Evolutionary conservation across 1,140 invertebrate species (phyloP).

Genomic region (Drosophila malerkotliana): DNA sequence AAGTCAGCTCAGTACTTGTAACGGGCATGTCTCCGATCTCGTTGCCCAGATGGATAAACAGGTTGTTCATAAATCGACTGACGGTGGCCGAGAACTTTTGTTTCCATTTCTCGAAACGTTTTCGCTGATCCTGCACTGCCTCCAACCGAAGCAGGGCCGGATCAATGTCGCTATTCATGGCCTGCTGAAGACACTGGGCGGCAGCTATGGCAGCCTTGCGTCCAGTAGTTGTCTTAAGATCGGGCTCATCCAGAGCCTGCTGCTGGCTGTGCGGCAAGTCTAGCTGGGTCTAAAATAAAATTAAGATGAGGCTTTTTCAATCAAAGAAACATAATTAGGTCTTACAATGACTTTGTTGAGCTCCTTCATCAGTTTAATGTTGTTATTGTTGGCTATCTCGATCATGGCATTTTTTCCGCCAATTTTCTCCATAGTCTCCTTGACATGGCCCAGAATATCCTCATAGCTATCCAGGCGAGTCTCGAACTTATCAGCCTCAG

Average conservation of each 20-base stretch:
- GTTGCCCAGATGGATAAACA: conserved; percentile 95
- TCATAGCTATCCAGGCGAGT: conserved; percentile 90
- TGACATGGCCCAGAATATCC: conserved; percentile 91
- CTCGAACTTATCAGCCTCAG: conserved; percentile 91
- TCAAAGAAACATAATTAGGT: not conserved
- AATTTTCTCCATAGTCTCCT: conserved; percentile 94
- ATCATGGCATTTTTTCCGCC: conserved; percentile 96
- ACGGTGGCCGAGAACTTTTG: conserved; percentile 93
- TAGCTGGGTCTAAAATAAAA: conserved; percentile 86
- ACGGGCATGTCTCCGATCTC: conserved; percentile 84
- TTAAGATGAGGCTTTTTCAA: not conserved
- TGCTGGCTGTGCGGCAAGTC: conserved; percentile 90
- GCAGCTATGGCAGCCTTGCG: conserved; percentile 91
- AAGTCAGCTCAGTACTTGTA: conserved; percentile 86
- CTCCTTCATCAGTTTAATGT: conserved; percentile 90
- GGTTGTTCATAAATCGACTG: conserved; percentile 94
- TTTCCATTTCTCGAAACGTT: conserved; percentile 92
- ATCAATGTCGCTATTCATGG: conserved; percentile 89
- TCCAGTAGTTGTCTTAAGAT: conserved; percentile 89
- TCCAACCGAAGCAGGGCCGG: conserved; percentile 88
- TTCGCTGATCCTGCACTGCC: conserved; percentile 95
- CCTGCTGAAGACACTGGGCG: conserved; percentile 91
- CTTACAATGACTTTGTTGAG: conserved; percentile 92
- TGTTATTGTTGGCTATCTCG: conserved; percentile 93
- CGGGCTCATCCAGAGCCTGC: conserved; percentile 89